Percentiles rank a stretch among this genome's conserved stretches.
phyloP scores from a whole-genome alignment of 2,797 vertebrate genomes.

The Fistularia commersonii region DNA sequence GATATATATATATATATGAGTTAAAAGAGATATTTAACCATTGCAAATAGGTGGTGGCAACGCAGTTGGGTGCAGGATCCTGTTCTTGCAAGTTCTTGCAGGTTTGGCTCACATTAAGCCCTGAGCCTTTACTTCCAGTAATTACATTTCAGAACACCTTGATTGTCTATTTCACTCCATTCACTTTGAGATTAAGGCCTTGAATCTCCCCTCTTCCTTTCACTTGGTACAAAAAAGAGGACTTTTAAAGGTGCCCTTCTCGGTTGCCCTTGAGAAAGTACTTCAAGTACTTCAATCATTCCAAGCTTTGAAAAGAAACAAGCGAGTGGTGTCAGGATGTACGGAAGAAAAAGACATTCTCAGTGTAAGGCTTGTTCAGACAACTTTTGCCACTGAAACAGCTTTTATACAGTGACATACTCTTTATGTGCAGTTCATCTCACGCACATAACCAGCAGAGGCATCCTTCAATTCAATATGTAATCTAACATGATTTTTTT shows the following conservation, averaged over 20 bases:
- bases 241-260: constrained; percentile 64
- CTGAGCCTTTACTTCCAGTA: constrained; percentile 55
- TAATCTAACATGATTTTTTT: no score
- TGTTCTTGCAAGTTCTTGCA: constrained; percentile 44
- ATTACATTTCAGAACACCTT: constrained; percentile 67
- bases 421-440: constrained; percentile 27
- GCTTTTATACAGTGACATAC: constrained; percentile 32
- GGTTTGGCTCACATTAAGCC: constrained; percentile 52
- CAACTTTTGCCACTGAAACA: constrained; percentile 39
- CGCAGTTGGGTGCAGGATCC: constrained; percentile 26
- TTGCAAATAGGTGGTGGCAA: constrained; percentile 21
- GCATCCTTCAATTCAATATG: not conserved
- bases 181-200: constrained; percentile 58
- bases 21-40: constrained; percentile 16
- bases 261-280: constrained; percentile 59
- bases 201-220: constrained; percentile 46
- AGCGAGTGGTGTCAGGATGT: constrained; percentile 42
- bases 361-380: constrained; percentile 44
- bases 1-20: no score
- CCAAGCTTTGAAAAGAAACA: constrained; percentile 55
- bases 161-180: constrained; percentile 66
- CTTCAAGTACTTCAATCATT: constrained; percentile 62
- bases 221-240: constrained; percentile 42
- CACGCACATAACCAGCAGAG: constrained; percentile 7
- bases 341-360: constrained; percentile 40